These are phyloP conservation scores for Mus spretus DNA, from an alignment of 2,797 vertebrate genomes.

Conservation along the genomic window DNA sequence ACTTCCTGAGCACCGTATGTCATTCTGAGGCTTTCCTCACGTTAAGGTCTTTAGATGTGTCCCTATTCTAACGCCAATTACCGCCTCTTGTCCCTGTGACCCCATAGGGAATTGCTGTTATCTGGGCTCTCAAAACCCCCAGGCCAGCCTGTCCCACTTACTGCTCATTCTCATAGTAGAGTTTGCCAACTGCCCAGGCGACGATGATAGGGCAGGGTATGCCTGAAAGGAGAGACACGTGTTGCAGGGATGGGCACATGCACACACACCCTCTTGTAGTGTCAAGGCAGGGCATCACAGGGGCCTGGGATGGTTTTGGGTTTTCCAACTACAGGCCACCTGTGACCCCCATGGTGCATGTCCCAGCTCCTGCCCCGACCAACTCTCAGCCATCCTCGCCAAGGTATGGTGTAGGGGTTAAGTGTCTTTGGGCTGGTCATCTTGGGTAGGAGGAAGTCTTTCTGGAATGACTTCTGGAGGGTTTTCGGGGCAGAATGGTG, in stretches of 20 bases:
- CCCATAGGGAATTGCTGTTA: background rate
- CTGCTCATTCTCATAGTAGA: constrained; percentile 98
- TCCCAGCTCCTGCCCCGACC: background rate
- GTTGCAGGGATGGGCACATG: background rate
- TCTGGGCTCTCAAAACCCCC: background rate
- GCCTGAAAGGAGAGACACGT: constrained; percentile 89
- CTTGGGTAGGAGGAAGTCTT: background rate
- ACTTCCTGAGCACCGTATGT: background rate
- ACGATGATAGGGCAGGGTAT: constrained; percentile 97
- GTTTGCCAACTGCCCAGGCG: constrained; percentile 96
- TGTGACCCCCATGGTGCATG: background rate
- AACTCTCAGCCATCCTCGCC: background rate
- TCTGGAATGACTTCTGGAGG: background rate
- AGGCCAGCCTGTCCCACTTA: constrained; percentile 88
- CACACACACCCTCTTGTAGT: background rate
- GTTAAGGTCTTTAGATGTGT: background rate
- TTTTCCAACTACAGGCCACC: background rate
- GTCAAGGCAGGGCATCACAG: background rate
- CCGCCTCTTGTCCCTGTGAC: background rate
- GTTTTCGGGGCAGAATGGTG: background rate
- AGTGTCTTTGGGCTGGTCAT: background rate
- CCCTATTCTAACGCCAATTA: background rate
- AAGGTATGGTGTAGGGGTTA: background rate
- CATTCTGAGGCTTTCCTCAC: background rate
- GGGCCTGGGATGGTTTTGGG: background rate